A percentile compares a stretch with the other conserved stretches of the same genome.
These are phyloP conservation scores for Chrysolina oricalcia DNA, from an alignment of 2,888 invertebrate species.

Conservation along the genomic window DNA sequence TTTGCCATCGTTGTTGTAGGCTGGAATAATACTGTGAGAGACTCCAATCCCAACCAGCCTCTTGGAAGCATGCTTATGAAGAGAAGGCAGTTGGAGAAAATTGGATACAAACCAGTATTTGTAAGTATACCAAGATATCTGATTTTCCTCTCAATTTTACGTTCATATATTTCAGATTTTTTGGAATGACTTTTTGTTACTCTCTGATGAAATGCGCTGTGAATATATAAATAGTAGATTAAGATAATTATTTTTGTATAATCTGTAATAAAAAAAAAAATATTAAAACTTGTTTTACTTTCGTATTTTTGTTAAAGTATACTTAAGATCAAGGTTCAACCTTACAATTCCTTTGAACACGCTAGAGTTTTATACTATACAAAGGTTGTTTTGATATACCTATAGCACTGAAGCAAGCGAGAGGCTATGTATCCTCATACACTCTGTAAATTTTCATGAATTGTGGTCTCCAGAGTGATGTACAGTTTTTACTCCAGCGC, in stretches of 20 bases:
- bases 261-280: slow-evolving; percentile 2
- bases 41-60: slow-evolving; percentile 71
- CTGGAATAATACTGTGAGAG: slow-evolving; percentile 76
- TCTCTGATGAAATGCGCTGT: slow-evolving; percentile 51
- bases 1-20: slow-evolving; percentile 77
- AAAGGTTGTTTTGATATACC: too few relatives aligned
- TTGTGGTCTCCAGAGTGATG: too few relatives aligned
- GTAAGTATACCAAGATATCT: slow-evolving; percentile 12
- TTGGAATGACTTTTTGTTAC: slow-evolving; percentile 59
- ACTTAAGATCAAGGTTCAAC: too few relatives aligned
- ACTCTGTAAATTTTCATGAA: too few relatives aligned
- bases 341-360: too few relatives aligned
- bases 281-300: neutral
- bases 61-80: slow-evolving; percentile 77
- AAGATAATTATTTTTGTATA: slow-evolving; percentile 19
- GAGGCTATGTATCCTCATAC: too few relatives aligned
- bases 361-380: too few relatives aligned
- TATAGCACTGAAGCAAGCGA: too few relatives aligned
- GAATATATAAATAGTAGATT: slow-evolving; percentile 54
- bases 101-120: slow-evolving; percentile 75
- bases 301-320: too few relatives aligned
- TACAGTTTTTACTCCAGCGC: too few relatives aligned
- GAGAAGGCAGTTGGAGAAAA: slow-evolving; percentile 76
- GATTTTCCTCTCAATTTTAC: neutral
- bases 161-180: slow-evolving; percentile 55